These are phyloP conservation scores for Caenorhabditis zanzibari DNA, from an alignment of 2,888 invertebrate species.

Conservation along the genomic window DNA sequence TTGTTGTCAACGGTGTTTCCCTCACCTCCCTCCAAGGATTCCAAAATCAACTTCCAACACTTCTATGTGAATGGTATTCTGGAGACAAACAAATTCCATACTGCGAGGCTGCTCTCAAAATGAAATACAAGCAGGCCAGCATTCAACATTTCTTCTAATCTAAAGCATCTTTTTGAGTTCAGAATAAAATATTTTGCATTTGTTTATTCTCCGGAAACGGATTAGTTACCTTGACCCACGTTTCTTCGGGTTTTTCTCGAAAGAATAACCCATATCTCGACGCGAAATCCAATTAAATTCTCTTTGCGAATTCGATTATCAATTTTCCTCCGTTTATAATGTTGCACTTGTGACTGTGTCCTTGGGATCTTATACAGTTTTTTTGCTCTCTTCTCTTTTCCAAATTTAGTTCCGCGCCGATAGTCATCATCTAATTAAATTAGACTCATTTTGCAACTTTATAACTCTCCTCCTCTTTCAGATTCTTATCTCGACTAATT, in stretches of 20 bases:
- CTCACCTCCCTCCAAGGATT: slow-evolving; percentile 67
- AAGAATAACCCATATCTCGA: slow-evolving; percentile 47
- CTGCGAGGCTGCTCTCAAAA: slow-evolving; percentile 69
- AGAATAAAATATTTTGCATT: slow-evolving; percentile 27
- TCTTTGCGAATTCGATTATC: slow-evolving; percentile 49
- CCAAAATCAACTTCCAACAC: slow-evolving; percentile 68
- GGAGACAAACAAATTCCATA: slow-evolving; percentile 73
- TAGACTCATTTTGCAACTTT: slow-evolving; percentile 51
- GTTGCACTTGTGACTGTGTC: slow-evolving; percentile 48
- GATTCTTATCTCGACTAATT: slow-evolving; percentile 30
- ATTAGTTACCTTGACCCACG: slow-evolving; percentile 51
- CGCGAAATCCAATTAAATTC: slow-evolving; percentile 50
- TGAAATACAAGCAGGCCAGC: slow-evolving; percentile 59
- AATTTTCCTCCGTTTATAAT: slow-evolving; percentile 43
- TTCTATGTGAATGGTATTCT: slow-evolving; percentile 74
- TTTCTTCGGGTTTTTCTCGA: slow-evolving; percentile 9
- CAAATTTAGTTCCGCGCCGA: slow-evolving; percentile 48
- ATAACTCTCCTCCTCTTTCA: slow-evolving; percentile 27
- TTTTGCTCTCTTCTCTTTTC: slow-evolving; percentile 30
- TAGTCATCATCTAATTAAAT: slow-evolving; percentile 57
- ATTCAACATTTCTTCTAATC: slow-evolving; percentile 48
- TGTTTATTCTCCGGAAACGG: slow-evolving; percentile 28
- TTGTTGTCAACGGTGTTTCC: slow-evolving; percentile 79
- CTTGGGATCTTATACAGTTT: slow-evolving; percentile 23
- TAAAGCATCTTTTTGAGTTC: slow-evolving; percentile 1